Base-by-base conservation (phyloP, 2,888 invertebrate species). In the Xestia c-nigrum region DNA sequence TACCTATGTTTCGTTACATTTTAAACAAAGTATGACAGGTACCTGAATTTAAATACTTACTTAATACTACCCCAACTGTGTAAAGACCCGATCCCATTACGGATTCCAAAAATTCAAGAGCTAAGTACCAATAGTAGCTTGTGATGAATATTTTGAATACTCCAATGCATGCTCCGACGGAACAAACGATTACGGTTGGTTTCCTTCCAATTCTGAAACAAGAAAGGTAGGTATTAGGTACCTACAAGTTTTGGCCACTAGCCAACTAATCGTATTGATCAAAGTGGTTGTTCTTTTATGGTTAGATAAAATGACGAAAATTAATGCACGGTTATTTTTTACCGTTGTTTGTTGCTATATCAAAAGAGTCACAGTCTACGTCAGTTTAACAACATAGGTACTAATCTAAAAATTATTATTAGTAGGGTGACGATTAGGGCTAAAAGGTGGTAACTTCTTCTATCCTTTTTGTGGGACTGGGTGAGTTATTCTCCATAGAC, bases 121-220 rank as follows among this genome's bases (percentile, higher is more conserved):
- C 85, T 31, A 95, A 74, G 72, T 95, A 95, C 3, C 87, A 87
- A 57, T 93, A 93, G 76, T 94, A 95, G 76, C 92, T 92, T 6
- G 87, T 91, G 1, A 93, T 64, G 73, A 94, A 93, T 81, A 94
- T 91, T 90, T 95, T 95, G 14, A 92, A 82, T 3, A 93, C 81
- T 0, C 95, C 95, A 19, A 95, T 83, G 40, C 88, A 88, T 47
- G 95, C 94, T 14, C 94, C 94, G 5, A 95, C 87, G 10, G 94
- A 89, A 81, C 95, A 95, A 68, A 94, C 76, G 72, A 95, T 94
- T 14, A 93, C 72, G 0, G 94, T 93, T 10, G 94, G 94, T 82
- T 95, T 95, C 88, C 95, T 92, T 64, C 95, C 95, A 77, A 94
- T 88, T 83, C 95, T 96, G 90, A 74, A 94, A 91, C 64, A 78